A percentile compares a stretch with the other conserved stretches of the same genome.
These are phyloP conservation scores for Serranus cabrilla DNA, from an alignment of 2,797 vertebrate species.

Conservation along the genomic window DNA sequence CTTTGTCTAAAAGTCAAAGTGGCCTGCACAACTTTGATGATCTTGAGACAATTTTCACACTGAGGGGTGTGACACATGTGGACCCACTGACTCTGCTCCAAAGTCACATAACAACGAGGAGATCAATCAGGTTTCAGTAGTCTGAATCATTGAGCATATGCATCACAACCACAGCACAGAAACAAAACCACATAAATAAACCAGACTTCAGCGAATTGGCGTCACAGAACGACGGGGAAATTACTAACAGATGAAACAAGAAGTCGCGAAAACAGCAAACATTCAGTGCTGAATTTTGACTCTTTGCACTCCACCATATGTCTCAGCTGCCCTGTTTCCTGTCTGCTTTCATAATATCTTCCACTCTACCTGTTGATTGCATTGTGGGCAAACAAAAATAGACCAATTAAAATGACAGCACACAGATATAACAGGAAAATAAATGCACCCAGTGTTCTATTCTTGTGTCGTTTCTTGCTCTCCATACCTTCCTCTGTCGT, in stretches of 20 bases:
- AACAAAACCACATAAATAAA: constrained; percentile 71
- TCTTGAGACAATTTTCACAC: background rate
- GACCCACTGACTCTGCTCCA: constrained; percentile 6
- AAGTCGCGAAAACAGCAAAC: constrained; percentile 32
- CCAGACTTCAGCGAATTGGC: constrained; percentile 49
- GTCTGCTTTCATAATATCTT: background rate
- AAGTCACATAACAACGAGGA: constrained; percentile 31
- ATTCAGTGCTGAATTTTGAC: constrained; percentile 9
- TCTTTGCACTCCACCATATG: background rate
- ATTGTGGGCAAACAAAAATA: background rate
- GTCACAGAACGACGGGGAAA: constrained; percentile 71
- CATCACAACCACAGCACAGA: constrained; percentile 63
- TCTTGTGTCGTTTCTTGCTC: background rate
- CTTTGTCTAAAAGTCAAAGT: background rate
- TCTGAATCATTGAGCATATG: constrained; percentile 45
- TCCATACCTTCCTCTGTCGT: background rate
- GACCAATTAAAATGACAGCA: background rate
- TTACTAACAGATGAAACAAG: constrained; percentile 75
- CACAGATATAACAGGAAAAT: constrained; percentile 4
- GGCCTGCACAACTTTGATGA: background rate
- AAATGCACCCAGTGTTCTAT: constrained; percentile 10
- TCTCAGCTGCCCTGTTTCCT: constrained; percentile 5
- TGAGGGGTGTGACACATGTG: constrained; percentile 11
- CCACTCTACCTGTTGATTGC: background rate
- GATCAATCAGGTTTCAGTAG: constrained; percentile 52